phyloP scores from a whole-genome alignment of 2,113 vertebrate genomes.

The Phalacrocorax pelagicus region DNA sequence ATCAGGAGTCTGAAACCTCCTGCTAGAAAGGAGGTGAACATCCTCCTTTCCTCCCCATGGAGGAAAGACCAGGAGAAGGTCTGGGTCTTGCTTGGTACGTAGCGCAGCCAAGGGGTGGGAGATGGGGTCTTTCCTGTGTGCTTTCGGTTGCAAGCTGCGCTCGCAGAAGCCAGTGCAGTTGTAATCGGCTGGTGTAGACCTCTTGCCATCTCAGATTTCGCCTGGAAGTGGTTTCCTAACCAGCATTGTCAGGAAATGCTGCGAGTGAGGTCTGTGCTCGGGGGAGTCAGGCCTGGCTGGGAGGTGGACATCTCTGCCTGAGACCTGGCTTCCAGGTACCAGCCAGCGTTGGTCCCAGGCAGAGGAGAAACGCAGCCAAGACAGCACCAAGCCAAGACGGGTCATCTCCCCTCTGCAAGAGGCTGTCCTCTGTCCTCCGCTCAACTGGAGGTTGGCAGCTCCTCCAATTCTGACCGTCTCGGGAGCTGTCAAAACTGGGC shows the following conservation, averaged over 20 bases:
- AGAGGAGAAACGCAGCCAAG: not conserved
- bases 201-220: not conserved
- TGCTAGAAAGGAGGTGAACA: rapidly evolving
- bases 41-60: not conserved
- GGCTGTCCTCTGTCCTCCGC: not conserved
- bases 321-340: not conserved
- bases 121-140: rapidly evolving
- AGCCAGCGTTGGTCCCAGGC: rapidly evolving
- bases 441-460: not conserved
- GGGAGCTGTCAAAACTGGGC: rapidly evolving
- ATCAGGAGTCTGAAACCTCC: rapidly evolving
- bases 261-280: rapidly evolving
- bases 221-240: not conserved
- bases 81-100: not conserved
- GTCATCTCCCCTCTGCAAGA: not conserved
- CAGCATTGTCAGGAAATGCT: rapidly evolving
- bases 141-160: rapidly evolving
- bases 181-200: not conserved
- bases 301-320: not conserved
- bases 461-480: not conserved
- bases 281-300: not conserved
- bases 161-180: not conserved
- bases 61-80: not conserved
- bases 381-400: not conserved
- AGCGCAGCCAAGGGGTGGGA: rapidly evolving